Evolutionary conservation across 2,797 vertebrate genomes (phyloP), one percentile per base, ranked within the genome.

Genomic region (Dendrocincla tyrannina): DNA sequence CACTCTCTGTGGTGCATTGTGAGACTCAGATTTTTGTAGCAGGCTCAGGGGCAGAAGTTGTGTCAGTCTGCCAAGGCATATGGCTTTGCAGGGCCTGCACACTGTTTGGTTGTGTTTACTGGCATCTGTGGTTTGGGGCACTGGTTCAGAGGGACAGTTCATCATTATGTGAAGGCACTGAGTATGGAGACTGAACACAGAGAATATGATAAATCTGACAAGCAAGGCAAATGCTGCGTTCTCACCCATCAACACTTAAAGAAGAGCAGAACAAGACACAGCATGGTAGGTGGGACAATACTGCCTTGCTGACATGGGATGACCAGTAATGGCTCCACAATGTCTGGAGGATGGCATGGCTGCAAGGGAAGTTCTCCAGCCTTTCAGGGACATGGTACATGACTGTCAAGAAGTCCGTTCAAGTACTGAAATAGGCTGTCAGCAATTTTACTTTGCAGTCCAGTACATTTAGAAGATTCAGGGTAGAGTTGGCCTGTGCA

Each of bases 101-200:
- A 5, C 39, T 89, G 52, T 60, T 37, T 46, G 52, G 41, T 42
- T 74, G 56, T 62, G 35, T 64, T 78, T 59, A 3, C 67, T 91
- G 83, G 74, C 83, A 82, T 32, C 16, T 90, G 93, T 85, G 94
- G 70, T 86, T 90, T 87, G 77, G 91, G 80, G 79, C 83, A 25
- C 50, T 16, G 30, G 35, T 84, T 90, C 83, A 91, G 69, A 94
- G 88, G 35, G 66, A 52, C 77, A 49, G 44, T 41, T 81, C 63
- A 49, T 83, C 74, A 73, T 72, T 55, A 44, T 79, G 23, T 17
- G 81, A 89, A 76, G 53, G 76, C 85, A 62, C 2, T 44, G 53
- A 52, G 23, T 66, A 41, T 56, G 80, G 67, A 95, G 77, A 69
- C 25, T 15, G 73, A 95, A n/a, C 80, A 67, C 59, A 69, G 75